Conservation (phyloP, 2,888 invertebrate genomes). For the Melanchra persicariae region DNA sequence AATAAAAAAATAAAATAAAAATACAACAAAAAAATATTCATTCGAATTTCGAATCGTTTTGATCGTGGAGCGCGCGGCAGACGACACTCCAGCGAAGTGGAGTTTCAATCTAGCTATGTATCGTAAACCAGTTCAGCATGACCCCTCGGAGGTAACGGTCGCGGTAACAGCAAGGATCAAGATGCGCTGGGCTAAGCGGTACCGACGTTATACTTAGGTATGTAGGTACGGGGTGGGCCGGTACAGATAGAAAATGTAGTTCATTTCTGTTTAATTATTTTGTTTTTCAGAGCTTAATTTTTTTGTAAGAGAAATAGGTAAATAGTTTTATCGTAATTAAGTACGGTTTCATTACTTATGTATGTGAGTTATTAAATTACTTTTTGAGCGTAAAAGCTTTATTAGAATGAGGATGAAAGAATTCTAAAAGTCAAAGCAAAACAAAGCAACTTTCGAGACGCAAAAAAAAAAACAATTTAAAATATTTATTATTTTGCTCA, state of each 20-base stretch:
- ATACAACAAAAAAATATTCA: slow-evolving; percentile 67
- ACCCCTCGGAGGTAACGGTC: slow-evolving; percentile 72
- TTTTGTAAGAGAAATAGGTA: background rate
- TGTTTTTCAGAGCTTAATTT: background rate
- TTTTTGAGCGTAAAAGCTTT: background rate
- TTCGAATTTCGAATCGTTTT: slow-evolving; percentile 87
- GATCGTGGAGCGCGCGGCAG: slow-evolving; percentile 87
- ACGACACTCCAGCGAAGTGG: slow-evolving; percentile 88
- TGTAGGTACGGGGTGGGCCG: slow-evolving; percentile 83
- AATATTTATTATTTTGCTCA: no score
- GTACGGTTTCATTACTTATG: no score
- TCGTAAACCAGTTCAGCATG: slow-evolving; percentile 71
- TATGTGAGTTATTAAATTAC: background rate
- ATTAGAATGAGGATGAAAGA: background rate
- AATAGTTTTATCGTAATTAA: background rate
- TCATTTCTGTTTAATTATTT: slow-evolving; percentile 17
- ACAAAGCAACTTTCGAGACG: background rate
- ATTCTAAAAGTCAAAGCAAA: background rate
- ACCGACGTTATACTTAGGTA: slow-evolving; percentile 88
- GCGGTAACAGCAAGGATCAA: slow-evolving; percentile 81
- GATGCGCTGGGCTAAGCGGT: slow-evolving; percentile 85
- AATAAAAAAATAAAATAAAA: slow-evolving; percentile 74
- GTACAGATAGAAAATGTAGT: slow-evolving; percentile 76
- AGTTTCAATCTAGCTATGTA: slow-evolving; percentile 86
- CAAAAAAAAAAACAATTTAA: no score